A percentile compares a stretch with the other conserved stretches of the same genome.
phyloP scores from a whole-genome alignment of 2,797 vertebrate genomes.

The Macropodus opercularis region DNA sequence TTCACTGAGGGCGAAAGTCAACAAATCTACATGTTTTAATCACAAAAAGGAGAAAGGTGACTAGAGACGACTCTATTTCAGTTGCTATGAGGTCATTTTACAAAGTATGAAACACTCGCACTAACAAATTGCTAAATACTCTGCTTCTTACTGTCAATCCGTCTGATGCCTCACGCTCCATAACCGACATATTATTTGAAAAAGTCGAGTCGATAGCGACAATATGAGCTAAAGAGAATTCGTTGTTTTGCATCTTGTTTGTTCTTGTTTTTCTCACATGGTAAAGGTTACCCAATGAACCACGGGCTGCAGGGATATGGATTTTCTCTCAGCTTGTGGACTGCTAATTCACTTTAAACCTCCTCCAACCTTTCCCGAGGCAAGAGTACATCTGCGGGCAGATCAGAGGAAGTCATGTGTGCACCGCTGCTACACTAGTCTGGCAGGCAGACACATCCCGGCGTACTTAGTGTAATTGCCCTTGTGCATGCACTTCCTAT shows the following conservation, averaged over 20 bases:
- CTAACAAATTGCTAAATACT: slow-evolving; percentile 20
- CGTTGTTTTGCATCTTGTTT: slow-evolving; percentile 21
- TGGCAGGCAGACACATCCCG: slow-evolving; percentile 27
- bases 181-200: slow-evolving; percentile 18
- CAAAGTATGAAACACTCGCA: background rate
- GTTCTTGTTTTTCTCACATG: slow-evolving; percentile 31
- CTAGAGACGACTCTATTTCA: slow-evolving; percentile 36
- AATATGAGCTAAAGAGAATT: slow-evolving; percentile 3
- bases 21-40: slow-evolving; percentile 11
- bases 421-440: slow-evolving; percentile 20
- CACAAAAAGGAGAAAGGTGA: slow-evolving; percentile 23
- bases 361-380: slow-evolving; percentile 49
- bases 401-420: slow-evolving; percentile 53
- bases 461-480: slow-evolving; percentile 36
- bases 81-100: slow-evolving; percentile 36
- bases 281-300: slow-evolving; percentile 55
- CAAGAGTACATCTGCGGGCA: slow-evolving; percentile 32
- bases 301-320: slow-evolving; percentile 18
- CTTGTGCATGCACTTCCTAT: slow-evolving; percentile 27
- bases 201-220: slow-evolving; percentile 14
- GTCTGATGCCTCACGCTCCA: slow-evolving; percentile 7
- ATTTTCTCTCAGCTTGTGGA: slow-evolving; percentile 30
- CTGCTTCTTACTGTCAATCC: slow-evolving; percentile 30
- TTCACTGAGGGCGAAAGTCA: slow-evolving; percentile 13
- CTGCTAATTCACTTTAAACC: slow-evolving; percentile 61